phyloP scores from a whole-genome alignment of 35 echinoderm and acorn worm genomes.

The Apostichopus parvimensis region DNA sequence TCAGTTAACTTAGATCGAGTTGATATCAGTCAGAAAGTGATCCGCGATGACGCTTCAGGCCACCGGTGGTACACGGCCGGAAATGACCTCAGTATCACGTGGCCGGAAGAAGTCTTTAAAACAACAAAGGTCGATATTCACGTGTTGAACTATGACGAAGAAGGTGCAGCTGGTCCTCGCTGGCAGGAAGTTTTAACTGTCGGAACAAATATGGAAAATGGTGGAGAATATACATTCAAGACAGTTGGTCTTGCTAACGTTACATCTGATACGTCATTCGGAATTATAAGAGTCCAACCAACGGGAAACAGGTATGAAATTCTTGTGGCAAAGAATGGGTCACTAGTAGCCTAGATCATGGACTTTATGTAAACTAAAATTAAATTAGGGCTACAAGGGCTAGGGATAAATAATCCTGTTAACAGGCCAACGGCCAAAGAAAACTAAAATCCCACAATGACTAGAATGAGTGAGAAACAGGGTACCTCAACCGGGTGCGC shows the following conservation, averaged over 20 bases:
- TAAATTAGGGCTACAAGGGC: no score
- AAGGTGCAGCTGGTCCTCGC: background rate
- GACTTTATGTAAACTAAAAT: no score
- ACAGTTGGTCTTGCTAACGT: slow-evolving; percentile 43
- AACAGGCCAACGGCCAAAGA: no score
- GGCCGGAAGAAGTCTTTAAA: background rate
- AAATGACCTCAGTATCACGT: slow-evolving; percentile 36
- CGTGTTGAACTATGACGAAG: slow-evolving; percentile 59
- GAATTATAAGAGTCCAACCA: slow-evolving; percentile 40
- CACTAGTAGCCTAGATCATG: no score
- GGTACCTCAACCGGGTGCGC: no score
- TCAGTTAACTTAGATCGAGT: slow-evolving; percentile 41
- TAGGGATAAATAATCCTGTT: no score
- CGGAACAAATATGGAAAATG: background rate
- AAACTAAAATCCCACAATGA: no score
- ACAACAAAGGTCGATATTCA: background rate
- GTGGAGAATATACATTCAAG: slow-evolving; percentile 37
- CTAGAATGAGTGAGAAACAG: no score
- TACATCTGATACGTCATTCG: slow-evolving; percentile 49
- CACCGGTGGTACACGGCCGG: slow-evolving; percentile 3
- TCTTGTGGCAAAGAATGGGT: background rate
- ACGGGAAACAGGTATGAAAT: background rate
- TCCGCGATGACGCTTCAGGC: background rate
- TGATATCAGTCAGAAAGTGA: background rate
- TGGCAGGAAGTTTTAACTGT: slow-evolving; percentile 63